Evolutionary conservation across 2,888 invertebrate genomes (phyloP).

Genomic region (Noctua pronuba): DNA sequence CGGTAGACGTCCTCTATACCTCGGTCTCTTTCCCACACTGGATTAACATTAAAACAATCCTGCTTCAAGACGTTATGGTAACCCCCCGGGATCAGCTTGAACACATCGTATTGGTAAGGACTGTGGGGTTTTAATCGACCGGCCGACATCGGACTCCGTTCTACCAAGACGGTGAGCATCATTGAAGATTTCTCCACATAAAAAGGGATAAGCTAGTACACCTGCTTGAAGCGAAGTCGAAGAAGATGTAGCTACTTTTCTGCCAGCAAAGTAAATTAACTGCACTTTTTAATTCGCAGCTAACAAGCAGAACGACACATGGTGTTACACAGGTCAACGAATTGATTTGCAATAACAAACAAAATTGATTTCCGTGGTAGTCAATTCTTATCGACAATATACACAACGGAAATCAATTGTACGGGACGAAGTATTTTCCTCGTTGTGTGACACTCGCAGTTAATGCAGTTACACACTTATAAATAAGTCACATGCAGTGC

Average conservation of each 20-base stretch:
- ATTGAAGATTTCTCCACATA: neutral
- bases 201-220: neutral
- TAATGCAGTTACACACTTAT: constrained; percentile 19
- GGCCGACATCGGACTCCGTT: neutral
- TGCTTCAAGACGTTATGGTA: too few species aligned
- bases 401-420: constrained; percentile 56
- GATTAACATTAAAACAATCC: too few species aligned
- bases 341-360: constrained; percentile 46
- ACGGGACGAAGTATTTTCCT: constrained; percentile 53
- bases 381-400: constrained; percentile 44
- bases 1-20: too few species aligned
- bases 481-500: constrained; percentile 13
- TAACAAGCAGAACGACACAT: constrained; percentile 15
- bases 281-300: neutral
- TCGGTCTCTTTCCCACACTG: too few species aligned
- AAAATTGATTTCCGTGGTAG: constrained; percentile 31
- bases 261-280: neutral
- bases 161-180: neutral
- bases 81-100: too few species aligned
- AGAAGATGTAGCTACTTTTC: neutral
- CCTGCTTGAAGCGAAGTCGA: neutral
- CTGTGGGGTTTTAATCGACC: neutral
- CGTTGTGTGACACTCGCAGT: constrained; percentile 26
- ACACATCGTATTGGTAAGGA: neutral
- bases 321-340: neutral